Base-by-base conservation (phyloP, 2,113 vertebrate species). In the Dromiciops gliroides region DNA sequence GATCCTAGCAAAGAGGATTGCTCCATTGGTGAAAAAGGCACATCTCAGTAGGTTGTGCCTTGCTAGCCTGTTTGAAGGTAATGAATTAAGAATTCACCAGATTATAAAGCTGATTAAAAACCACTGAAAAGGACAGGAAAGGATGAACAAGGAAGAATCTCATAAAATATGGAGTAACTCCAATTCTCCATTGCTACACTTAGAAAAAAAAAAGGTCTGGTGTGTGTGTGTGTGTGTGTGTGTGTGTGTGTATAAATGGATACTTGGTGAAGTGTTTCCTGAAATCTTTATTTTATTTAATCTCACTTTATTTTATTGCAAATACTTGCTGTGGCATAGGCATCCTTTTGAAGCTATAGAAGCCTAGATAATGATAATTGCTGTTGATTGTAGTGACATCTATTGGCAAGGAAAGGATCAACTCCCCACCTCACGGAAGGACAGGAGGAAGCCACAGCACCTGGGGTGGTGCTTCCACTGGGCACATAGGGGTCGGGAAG, bases 381-480 rank as follows among this genome's bases (percentile, higher is more conserved):
- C 97, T 97, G 97, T 96, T 98, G 98, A 96, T 97, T 98, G 97
- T 83, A 98, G 98, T 98, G 98, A 98, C 99, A 99, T 97, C 98
- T 99, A 98, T 98, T 98, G 98, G 98, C 97, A 96, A 98, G 93
- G 97, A 47, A 96, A 96, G 0, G 97, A 90, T 97, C 96, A 97
- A 96, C 97, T 92, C 24, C 96, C 67, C n/a, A 8, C n/a, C 7
- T 75, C 31, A 7, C n/a, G n/a, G 60, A 14, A 75, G 23, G 60
- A 83, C 67, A 83, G 6, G 19, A 44, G 19, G n/a, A 44, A 44
- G 16, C 10, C 37, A n/a, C 0, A 8, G n/a, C n/a, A 7, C 67
- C 37, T 22, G 19, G 67, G 19, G 1, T 22, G 6, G 16, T 16
- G 6, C 67, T 83, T 22, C 6, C 44, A 9, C 37, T 44, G n/a